Evolutionary conservation across 1,140 invertebrate genomes (phyloP).

Genomic region (Dolichoris vasculosae): DNA sequence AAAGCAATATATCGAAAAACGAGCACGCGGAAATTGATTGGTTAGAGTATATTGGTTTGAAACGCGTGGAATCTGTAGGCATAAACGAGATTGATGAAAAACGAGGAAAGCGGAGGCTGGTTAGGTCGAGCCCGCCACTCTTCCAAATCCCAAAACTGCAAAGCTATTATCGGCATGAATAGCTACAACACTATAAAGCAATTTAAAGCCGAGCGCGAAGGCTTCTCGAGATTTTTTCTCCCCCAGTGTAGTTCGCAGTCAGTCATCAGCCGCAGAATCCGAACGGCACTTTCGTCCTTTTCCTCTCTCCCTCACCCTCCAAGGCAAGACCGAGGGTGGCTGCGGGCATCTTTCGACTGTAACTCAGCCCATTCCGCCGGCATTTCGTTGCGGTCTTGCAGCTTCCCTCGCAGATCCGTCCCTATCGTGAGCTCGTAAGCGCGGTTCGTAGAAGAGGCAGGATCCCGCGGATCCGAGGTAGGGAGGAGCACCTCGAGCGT

Average conservation of each 20-base stretch:
- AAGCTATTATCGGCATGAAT: slow-evolving; percentile 46
- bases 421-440: not conserved
- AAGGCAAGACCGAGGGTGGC: not conserved
- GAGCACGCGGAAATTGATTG: not conserved
- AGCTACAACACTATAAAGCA: slow-evolving; percentile 48
- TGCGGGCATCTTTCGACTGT: slow-evolving; percentile 6
- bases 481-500: slow-evolving; percentile 31
- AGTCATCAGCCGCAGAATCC: slow-evolving; percentile 3
- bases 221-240: slow-evolving; percentile 44
- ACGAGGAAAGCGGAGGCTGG: not conserved
- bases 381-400: slow-evolving; percentile 10
- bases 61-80: not conserved
- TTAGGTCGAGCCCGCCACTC: not conserved
- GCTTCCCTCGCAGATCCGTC: not conserved
- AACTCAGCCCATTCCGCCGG: not conserved
- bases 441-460: slow-evolving; percentile 23
- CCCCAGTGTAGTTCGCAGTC: slow-evolving; percentile 17
- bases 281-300: not conserved
- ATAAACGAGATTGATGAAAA: not conserved
- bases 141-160: slow-evolving; percentile 25
- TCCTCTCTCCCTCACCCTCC: not conserved
- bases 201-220: slow-evolving; percentile 29
- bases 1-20: no score
- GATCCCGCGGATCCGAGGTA: slow-evolving; percentile 16
- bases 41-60: no score